Base-by-base conservation (phyloP, 2,888 invertebrate genomes). In the Pterobdella sp. region DNA sequence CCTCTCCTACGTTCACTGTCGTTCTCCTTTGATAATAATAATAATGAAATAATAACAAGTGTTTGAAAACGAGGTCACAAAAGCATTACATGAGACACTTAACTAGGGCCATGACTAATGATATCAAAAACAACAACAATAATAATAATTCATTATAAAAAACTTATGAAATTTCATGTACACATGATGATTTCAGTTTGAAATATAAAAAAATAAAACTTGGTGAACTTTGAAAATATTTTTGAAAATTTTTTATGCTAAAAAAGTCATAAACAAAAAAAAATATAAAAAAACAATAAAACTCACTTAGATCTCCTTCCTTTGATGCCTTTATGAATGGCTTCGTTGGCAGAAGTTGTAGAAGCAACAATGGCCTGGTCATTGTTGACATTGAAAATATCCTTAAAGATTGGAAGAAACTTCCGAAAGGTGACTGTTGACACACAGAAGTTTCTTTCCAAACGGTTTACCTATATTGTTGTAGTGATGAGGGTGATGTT, bases 391-490 rank as follows among this genome's bases (percentile, higher is more conserved):
- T 88, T 87, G 83, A 96, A 97, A 76, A 97, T 88, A 81, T 91
- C 90, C 74, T 88, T 87, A 81, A 93, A 96, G 72, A 95, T 91
- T 4, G 91, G 91, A 79, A 91, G 89, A 83, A 90, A 95, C 80
- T 94, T 93, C 80, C 93, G 91, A 83, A 92, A 96, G 72, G 95
- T 89, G n/a, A 93, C 90, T 79, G 91, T 91, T 0, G 95, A 92
- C 0, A 97, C 94, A 68, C 91, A 90, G 86, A 96, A 95, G 81
- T 92, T 94, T 73, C 90, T 88, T 81, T 96, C 92, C 74, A 96
- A 84, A 75, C 89, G 88, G 75, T 91, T 90, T 74, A 96, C 90
- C 42, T 42, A 18, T 42, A 18, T 7, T 42, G 7, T 7, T 7
- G 42, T 42, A 14, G 42, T 7, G 18, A 18, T 14, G 42, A 14